These are phyloP conservation scores for Corythucha ciliata DNA, from an alignment of 2,888 invertebrate species.

Conservation along the genomic window DNA sequence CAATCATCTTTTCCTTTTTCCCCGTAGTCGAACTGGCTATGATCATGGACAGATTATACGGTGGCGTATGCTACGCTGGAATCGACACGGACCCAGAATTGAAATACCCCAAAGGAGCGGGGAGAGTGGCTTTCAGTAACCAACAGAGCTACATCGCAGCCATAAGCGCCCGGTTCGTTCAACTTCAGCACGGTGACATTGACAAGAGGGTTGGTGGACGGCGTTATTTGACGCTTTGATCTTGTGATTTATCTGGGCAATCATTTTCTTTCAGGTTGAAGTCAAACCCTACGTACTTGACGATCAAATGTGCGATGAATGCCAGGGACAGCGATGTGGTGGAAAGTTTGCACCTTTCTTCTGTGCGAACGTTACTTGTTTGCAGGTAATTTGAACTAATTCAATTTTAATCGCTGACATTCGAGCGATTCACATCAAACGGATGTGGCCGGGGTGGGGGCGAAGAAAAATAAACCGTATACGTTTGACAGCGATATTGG, in stretches of 20 bases:
- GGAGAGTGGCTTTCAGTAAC: slow-evolving; percentile 95
- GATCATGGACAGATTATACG: slow-evolving; percentile 98
- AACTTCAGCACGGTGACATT: slow-evolving; percentile 95
- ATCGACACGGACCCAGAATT: slow-evolving; percentile 99
- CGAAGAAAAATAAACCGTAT: too few species aligned
- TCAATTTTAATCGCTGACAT: too few species aligned
- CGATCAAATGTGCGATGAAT: slow-evolving; percentile 99
- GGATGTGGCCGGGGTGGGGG: too few species aligned
- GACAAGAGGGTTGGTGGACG: slow-evolving; percentile 61
- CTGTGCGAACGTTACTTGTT: slow-evolving; percentile 98
- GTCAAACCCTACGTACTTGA: slow-evolving; percentile 99
- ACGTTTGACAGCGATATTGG: too few species aligned
- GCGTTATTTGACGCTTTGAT: background rate
- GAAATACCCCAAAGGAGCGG: slow-evolving; percentile 98
- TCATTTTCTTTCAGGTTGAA: slow-evolving; percentile 25
- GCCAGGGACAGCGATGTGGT: slow-evolving; percentile 93
- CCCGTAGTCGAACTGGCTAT: slow-evolving; percentile 85
- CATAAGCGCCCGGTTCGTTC: slow-evolving; percentile 95
- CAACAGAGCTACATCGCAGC: slow-evolving; percentile 99
- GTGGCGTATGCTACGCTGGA: slow-evolving; percentile 97
- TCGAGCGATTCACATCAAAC: too few species aligned
- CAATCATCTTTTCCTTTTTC: slow-evolving; percentile 12
- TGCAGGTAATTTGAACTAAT: slow-evolving; percentile 43
- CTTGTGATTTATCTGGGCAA: background rate
- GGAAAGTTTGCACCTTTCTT: slow-evolving; percentile 99